phyloP scores from a whole-genome alignment of 2,888 invertebrate species.

The Craniophora ligustri region DNA sequence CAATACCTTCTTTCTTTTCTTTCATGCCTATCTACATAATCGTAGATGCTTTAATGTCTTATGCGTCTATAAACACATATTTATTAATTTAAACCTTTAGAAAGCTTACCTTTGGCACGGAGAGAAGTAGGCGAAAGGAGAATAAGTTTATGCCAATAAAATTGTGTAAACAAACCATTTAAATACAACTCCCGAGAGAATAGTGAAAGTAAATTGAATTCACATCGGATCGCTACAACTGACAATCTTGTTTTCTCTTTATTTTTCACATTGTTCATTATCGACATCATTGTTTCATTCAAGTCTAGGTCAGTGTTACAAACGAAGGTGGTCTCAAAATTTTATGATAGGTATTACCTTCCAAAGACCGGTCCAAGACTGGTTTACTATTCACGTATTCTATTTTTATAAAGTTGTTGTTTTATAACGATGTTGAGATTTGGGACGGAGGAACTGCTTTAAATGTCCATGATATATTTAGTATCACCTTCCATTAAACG shows the following conservation, averaged over 20 bases:
- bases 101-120: slow-evolving; percentile 50
- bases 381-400: neutral
- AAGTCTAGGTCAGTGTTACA: slow-evolving; percentile 44
- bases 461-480: neutral
- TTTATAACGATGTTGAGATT: neutral
- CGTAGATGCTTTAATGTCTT: slow-evolving; percentile 34
- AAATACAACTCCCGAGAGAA: slow-evolving; percentile 57
- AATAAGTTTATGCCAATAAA: slow-evolving; percentile 55
- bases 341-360: slow-evolving; percentile 22
- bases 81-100: slow-evolving; percentile 38
- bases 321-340: slow-evolving; percentile 13
- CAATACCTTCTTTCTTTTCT: slow-evolving; percentile 17
- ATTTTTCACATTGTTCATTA: slow-evolving; percentile 27
- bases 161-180: slow-evolving; percentile 61
- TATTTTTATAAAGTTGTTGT: neutral
- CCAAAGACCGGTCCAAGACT: slow-evolving; percentile 8
- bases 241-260: slow-evolving; percentile 62
- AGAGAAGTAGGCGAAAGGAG: slow-evolving; percentile 43
- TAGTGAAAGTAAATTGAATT: slow-evolving; percentile 71
- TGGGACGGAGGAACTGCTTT: neutral
- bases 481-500: too few relatives aligned
- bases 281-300: slow-evolving; percentile 29
- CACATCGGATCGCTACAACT: slow-evolving; percentile 53
- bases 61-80: slow-evolving; percentile 25
- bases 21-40: slow-evolving; percentile 21